Base-by-base conservation (phyloP, 2,888 invertebrate genomes). In the Colletes collaris region DNA sequence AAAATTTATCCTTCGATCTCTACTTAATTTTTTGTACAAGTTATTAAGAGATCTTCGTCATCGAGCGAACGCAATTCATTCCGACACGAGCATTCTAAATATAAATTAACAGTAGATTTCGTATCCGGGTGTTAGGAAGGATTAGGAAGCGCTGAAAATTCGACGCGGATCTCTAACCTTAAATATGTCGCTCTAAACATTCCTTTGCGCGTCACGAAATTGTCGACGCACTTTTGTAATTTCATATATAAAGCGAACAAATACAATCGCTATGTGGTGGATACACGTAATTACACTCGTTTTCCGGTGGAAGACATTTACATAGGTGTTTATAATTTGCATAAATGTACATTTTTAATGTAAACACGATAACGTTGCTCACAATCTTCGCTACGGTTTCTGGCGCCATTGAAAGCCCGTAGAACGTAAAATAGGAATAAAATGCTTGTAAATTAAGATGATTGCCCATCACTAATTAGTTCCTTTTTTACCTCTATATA, bases 41-140 rank as follows among this genome's bases (percentile, higher is more conserved):
- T 50, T 60, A 70, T 71, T 71, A 66, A 27, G 8, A 53, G 8
- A 53, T 19, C 6, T 49, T 68, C 35, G 16, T 16, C 37, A 27
- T 53, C 50, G 19, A 69, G 59, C 55, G 68, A 81, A 81, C 52
- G 82, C 78, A 84, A 87, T 83, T 88, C 85, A 88, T 88, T 86
- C 72, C 64, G 78, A 89, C 88, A 89, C 88, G 90, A 88, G 79
- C 82, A 89, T 90, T 91, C 90, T 90, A 90, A 91, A 91, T 91
- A 91, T 92, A 91, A 92, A 92, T 92, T 92, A 92, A 89, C 90
- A 85, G 81, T 89, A 92, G 91, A 91, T 91, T 91, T 91, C 86
- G 72, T 86, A 92, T 53, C 83, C 89, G 91, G 92, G 77, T 75
- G 81, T 62, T 86, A 92, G 88, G 80, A 85, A 49, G 8, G 4